Evolutionary conservation across 2,888 invertebrate species (phyloP), one percentile per base, ranked within the genome.

Genomic region (Hanleya hanleyi): DNA sequence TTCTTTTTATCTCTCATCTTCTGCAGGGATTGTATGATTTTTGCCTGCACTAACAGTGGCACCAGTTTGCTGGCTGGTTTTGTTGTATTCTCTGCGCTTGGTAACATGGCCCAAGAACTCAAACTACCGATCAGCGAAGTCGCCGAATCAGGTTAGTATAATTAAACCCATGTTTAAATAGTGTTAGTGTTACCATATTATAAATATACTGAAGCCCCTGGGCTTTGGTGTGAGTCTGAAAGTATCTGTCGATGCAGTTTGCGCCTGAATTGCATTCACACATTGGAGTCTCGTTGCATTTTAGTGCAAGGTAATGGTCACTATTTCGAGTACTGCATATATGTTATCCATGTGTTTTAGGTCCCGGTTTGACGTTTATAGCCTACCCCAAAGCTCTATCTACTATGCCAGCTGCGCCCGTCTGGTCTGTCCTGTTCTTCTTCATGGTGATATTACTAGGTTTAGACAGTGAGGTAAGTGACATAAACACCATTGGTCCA

Each of bases 361-460:
- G 87, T 57, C 89, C 89, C 2, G 89, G 89, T 9, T 74, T 89
- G 50, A 88, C 88, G 0, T 94, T 94, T 84, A 92, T 94, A 61
- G 94, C 93, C 57, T 93, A 93, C 81, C 93, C 93, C 0, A 92
- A 92, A 79, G 93, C 92, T 6, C 91, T 93, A 69, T 89, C 93
- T 0, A 92, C 93, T 80, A 91, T 94, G 90, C 94, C 93, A 0
- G 91, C 92, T 72, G 92, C 94, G 15, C 92, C 94, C 0, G 86
- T 94, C 36, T 94, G 94, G 94, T 92, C 94, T 0, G 71, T 87
- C 32, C 88, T 93, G 9, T 94, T 94, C 89, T 94, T 94, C 89
- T 90, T 93, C 72, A 94, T 94, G 94, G 91, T 94, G 62, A 91
- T 94, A 61, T 90, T 94, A 69, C 92, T 94, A 70, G 94, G 94